phyloP scores from a whole-genome alignment of 2,113 vertebrate species.

The Phalacrocorax brasilianus region DNA sequence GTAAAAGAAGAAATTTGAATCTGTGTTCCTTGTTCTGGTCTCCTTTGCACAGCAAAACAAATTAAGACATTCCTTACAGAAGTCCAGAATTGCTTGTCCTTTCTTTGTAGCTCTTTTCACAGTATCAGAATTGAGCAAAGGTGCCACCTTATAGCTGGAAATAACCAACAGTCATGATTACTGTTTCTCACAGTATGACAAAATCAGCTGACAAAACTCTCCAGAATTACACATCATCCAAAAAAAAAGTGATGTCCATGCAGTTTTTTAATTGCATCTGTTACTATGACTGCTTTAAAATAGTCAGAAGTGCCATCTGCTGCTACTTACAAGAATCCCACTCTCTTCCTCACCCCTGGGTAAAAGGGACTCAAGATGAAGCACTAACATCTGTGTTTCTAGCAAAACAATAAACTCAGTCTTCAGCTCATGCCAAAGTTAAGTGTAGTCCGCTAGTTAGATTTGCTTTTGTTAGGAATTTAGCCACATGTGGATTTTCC shows the following conservation, averaged over 20 bases:
- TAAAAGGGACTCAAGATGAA: not conserved
- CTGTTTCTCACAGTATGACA: not conserved
- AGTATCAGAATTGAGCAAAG: not conserved
- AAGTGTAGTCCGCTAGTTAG: not conserved
- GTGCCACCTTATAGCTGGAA: not conserved
- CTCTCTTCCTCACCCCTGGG: not conserved
- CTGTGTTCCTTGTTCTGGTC: not conserved
- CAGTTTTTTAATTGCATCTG: not conserved
- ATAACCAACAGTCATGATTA: not conserved
- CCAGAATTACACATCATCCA: not conserved
- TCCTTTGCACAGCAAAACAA: no score
- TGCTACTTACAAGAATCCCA: not conserved
- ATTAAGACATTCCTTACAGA: not conserved
- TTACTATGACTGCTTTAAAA: not conserved
- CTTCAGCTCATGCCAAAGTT: not conserved
- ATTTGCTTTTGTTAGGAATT: not conserved
- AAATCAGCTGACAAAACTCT: not conserved
- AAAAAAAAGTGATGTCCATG: not conserved
- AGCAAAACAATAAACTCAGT: not conserved
- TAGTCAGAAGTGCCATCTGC: conserved; percentile 28
- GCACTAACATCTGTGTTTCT: conserved; percentile 2
- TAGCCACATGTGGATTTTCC: not conserved
- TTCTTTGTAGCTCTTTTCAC: not conserved
- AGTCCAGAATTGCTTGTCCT: not conserved
- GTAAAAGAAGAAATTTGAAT: not conserved